Conservation (phyloP, 2,113 vertebrate genomes). For the Tetraodon nigroviridis region DNA sequence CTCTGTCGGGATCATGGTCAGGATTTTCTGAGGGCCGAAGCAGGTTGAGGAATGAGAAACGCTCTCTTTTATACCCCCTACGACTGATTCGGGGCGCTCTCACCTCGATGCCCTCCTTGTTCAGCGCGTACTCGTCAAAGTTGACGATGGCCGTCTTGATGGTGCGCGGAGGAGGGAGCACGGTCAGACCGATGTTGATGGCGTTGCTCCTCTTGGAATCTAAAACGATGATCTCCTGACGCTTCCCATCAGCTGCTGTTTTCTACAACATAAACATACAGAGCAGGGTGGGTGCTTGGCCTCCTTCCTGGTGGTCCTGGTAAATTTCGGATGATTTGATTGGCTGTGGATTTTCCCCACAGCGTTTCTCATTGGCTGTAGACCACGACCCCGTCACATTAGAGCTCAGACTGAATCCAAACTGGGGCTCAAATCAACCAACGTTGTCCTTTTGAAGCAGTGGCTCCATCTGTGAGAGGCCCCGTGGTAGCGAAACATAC, state of each 20-base stretch:
- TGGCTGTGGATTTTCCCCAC: constrained; percentile 10
- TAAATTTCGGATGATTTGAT: constrained; percentile 7
- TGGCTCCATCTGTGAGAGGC: constrained; percentile 26
- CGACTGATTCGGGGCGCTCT: constrained; percentile 6
- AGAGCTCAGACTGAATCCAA: not conserved
- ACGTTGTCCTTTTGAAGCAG: constrained; percentile 3
- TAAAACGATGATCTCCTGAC: constrained; percentile 91
- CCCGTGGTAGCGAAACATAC: constrained; percentile 5
- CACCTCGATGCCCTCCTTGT: constrained; percentile 99
- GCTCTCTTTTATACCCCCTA: not conserved
- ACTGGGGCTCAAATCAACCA: not conserved
- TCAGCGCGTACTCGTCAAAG: constrained; percentile 97
- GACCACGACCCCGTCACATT: constrained; percentile 13
- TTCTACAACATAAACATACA: constrained; percentile 73
- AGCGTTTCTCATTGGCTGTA: not conserved
- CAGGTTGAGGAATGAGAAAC: not conserved
- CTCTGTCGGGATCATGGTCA: constrained; percentile 92
- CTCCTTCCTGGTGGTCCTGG: constrained; percentile 13
- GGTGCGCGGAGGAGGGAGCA: constrained; percentile 91
- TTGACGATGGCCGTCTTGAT: constrained; percentile 98
- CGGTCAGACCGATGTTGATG: constrained; percentile 96
- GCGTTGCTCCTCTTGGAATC: constrained; percentile 96
- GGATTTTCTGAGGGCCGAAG: constrained; percentile 82
- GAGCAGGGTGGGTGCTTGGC: constrained; percentile 10
- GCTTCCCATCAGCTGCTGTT: constrained; percentile 90